phyloP scores from a whole-genome alignment of 2,113 vertebrate genomes.

The Origma solitaria region DNA sequence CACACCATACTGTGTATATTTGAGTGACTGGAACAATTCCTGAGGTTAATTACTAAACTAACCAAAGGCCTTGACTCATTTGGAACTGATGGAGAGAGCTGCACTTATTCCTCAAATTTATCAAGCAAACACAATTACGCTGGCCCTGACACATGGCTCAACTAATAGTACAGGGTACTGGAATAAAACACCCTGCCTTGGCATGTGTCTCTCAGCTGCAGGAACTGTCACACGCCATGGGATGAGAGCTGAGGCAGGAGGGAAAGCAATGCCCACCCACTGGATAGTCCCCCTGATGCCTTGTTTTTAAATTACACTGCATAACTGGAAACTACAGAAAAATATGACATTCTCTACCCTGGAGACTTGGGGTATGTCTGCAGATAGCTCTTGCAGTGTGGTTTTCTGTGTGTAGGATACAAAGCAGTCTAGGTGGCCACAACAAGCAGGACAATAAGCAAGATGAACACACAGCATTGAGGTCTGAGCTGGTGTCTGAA shows the following conservation, averaged over 20 bases:
- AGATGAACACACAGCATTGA: neutral
- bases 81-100: neutral
- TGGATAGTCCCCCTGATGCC: neutral
- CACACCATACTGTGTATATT: neutral
- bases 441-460: neutral
- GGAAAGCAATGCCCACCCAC: neutral
- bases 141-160: neutral
- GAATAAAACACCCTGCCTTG: neutral
- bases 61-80: slow-evolving; percentile 10
- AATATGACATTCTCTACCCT: neutral
- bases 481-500: neutral
- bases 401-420: neutral
- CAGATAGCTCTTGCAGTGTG: neutral
- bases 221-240: neutral
- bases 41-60: slow-evolving; percentile 53
- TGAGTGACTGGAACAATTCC: slow-evolving; percentile 31
- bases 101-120: neutral
- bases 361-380: neutral
- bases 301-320: neutral
- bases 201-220: neutral
- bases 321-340: neutral
- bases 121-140: slow-evolving; percentile 6
- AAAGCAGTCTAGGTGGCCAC: neutral
- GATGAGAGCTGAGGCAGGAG: neutral
- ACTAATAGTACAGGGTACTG: neutral